A percentile compares a stretch with the other conserved stretches of the same genome.
These are phyloP conservation scores for Pseudomugil gertrudae DNA, from an alignment of 2,797 vertebrate species.

Conservation along the genomic window DNA sequence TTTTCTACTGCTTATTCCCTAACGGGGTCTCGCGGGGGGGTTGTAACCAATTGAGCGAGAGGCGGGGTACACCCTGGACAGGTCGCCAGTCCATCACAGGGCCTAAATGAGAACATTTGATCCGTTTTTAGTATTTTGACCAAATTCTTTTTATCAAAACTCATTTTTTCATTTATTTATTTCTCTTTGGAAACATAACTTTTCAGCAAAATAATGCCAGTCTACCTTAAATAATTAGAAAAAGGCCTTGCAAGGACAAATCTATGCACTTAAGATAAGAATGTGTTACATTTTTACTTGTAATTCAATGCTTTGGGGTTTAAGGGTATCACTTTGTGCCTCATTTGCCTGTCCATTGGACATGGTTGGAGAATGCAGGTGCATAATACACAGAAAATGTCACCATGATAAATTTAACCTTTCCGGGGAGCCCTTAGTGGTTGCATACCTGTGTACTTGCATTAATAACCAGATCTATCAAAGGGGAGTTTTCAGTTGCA, in stretches of 20 bases:
- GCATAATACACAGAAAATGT: slow-evolving; percentile 79
- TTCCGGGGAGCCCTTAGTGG: slow-evolving; percentile 72
- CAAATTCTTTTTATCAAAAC: slow-evolving; percentile 27
- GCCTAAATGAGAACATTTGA: slow-evolving; percentile 62
- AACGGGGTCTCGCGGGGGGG: too few relatives aligned
- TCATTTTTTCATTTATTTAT: slow-evolving; percentile 35
- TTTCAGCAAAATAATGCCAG: slow-evolving; percentile 27
- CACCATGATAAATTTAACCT: slow-evolving; percentile 84
- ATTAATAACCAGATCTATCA: slow-evolving; percentile 86
- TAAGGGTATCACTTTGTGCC: slow-evolving; percentile 29
- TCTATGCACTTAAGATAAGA: slow-evolving; percentile 4
- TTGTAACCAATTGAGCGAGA: too few relatives aligned
- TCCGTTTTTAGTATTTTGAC: slow-evolving; percentile 28
- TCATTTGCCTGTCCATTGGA: slow-evolving; percentile 30
- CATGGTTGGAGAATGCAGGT: slow-evolving; percentile 61
- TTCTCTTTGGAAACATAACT: background rate
- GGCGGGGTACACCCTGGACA: too few relatives aligned
- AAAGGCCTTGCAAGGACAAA: slow-evolving; percentile 21
- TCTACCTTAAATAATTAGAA: slow-evolving; percentile 22
- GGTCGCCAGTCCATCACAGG: slow-evolving; percentile 66
- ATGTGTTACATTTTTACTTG: background rate
- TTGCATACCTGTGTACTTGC: slow-evolving; percentile 79
- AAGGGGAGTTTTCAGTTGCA: slow-evolving; percentile 68
- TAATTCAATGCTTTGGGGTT: slow-evolving; percentile 18
- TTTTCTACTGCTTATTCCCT: too few relatives aligned